Percentiles rank a stretch among this genome's conserved stretches.
Conservation (phyloP, 2,113 vertebrate genomes). For the Sminthopsis crassicaudata region DNA sequence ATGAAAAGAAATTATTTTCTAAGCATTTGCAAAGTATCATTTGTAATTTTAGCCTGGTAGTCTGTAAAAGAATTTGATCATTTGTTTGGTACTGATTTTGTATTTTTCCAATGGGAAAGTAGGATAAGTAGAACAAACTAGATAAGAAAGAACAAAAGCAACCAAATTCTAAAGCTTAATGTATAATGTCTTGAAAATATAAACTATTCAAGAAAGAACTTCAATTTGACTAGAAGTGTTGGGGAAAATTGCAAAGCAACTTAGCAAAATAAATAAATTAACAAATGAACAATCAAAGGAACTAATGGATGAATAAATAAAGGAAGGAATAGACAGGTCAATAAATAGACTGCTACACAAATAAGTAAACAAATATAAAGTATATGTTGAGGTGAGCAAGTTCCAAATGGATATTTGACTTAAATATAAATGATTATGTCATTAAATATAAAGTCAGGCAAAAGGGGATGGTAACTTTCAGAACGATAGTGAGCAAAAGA, state of each 20-base stretch:
- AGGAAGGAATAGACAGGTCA: no score
- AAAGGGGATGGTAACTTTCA: background rate
- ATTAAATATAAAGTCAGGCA: background rate
- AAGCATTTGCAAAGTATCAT: background rate
- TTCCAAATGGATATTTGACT: background rate
- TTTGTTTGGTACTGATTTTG: background rate
- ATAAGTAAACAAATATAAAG: background rate
- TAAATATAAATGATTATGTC: background rate
- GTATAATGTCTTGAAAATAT: background rate
- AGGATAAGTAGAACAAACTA: background rate
- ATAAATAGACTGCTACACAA: background rate
- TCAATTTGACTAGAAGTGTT: background rate
- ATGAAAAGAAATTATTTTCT: background rate
- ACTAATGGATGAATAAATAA: background rate
- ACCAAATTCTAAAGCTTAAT: background rate
- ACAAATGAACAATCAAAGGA: background rate
- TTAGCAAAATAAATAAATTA: background rate
- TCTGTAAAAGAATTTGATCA: background rate
- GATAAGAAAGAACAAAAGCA: background rate
- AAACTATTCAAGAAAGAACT: background rate
- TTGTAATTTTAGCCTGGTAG: background rate
- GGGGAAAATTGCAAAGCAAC: background rate
- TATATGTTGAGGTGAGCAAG: background rate
- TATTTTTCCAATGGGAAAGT: background rate
- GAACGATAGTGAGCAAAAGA: background rate